phyloP scores from a whole-genome alignment of 53 echinoderm and acorn worm species.

The Actinopyga echinites region DNA sequence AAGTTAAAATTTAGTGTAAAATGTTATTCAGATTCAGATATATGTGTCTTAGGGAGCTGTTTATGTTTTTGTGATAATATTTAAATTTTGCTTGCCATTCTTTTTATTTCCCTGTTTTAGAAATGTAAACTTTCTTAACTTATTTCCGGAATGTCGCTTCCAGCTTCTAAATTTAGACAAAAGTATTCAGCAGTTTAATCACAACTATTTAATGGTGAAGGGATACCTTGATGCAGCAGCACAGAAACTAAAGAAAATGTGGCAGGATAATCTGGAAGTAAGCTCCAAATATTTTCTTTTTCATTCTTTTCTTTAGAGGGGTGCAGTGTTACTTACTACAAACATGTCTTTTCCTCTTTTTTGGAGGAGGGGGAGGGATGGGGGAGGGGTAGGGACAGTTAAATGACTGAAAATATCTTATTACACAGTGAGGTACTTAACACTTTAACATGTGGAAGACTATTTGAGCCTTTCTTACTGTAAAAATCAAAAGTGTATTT shows the following conservation, averaged over 20 bases:
- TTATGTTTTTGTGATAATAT: not conserved
- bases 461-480: too few species aligned
- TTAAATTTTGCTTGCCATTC: not conserved
- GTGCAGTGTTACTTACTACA: too few species aligned
- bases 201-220: conserved; percentile 81
- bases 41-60: too few species aligned
- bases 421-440: too few species aligned
- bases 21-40: too few species aligned
- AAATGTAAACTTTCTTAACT: conserved; percentile 73
- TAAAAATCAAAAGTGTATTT: too few species aligned
- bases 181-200: conserved; percentile 84
- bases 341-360: too few species aligned
- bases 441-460: too few species aligned
- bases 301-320: not conserved
- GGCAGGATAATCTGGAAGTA: conserved; percentile 67
- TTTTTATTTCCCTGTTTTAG: conserved; percentile 46
- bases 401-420: too few species aligned
- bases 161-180: conserved; percentile 58
- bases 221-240: conserved; percentile 78
- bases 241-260: conserved; percentile 71
- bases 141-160: conserved; percentile 83
- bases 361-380: too few species aligned
- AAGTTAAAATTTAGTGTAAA: too few species aligned
- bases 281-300: not conserved
- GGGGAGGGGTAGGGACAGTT: too few species aligned